These are phyloP conservation scores for Artemia sinica DNA, from an alignment of 2,888 invertebrate genomes.

Conservation along the genomic window DNA sequence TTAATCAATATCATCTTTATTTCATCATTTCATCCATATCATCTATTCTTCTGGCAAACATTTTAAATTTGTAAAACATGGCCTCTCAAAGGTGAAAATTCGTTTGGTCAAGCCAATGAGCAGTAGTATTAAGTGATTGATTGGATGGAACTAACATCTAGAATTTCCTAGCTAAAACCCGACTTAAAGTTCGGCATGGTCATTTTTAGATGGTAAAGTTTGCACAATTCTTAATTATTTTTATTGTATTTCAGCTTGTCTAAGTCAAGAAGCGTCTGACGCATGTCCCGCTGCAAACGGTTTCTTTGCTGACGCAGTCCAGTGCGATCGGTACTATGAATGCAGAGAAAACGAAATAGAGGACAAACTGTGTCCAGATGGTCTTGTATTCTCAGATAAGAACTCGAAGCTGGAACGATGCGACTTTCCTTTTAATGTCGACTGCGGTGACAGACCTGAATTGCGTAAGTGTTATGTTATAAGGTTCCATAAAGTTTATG, in stretches of 20 bases:
- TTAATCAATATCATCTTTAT: too few species aligned
- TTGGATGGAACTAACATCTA: too few species aligned
- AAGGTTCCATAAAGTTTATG: too few species aligned
- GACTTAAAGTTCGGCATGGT: too few species aligned
- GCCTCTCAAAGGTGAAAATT: too few species aligned
- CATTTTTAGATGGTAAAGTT: too few species aligned
- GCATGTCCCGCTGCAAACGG: constrained; percentile 52
- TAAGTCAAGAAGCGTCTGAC: constrained; percentile 14
- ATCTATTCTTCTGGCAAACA: too few species aligned
- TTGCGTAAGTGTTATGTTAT: constrained; percentile 46
- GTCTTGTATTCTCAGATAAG: constrained; percentile 77
- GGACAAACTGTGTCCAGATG: constrained; percentile 68
- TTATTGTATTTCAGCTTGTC: background rate
- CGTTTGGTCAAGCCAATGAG: too few species aligned
- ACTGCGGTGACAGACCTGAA: constrained; percentile 57
- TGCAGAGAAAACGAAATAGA: constrained; percentile 44
- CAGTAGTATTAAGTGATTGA: too few species aligned
- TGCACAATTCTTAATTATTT: background rate
- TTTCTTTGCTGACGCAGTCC: constrained; percentile 63
- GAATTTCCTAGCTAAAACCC: too few species aligned
- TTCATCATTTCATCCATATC: too few species aligned
- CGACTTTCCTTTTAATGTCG: constrained; percentile 68
- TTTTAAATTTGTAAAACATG: too few species aligned
- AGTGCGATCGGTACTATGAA: constrained; percentile 44
- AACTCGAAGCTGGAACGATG: constrained; percentile 64